These are phyloP conservation scores for Drosophila yakuba DNA, from an alignment of 1,140 invertebrate species.

Conservation along the genomic window DNA sequence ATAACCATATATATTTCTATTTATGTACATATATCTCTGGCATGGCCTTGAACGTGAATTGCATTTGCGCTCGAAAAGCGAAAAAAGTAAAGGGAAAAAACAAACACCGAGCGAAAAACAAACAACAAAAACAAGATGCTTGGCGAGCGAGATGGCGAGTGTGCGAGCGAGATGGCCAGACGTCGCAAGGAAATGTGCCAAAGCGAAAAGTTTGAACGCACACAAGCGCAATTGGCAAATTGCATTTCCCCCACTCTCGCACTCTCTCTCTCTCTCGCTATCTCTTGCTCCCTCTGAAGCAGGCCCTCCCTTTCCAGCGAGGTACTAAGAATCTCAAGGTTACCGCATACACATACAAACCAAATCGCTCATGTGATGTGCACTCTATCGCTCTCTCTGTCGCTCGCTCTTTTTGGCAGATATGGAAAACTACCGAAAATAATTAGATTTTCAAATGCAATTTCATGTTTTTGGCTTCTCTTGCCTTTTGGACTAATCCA, in stretches of 20 bases:
- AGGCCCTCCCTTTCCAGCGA: conserved; percentile 20
- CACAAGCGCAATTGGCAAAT: conserved; percentile 31
- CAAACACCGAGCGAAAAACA: conserved; percentile 15
- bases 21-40: conserved; percentile 12
- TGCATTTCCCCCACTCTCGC: conserved; percentile 36
- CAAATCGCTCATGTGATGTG: not conserved
- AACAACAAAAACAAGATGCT: conserved; percentile 11
- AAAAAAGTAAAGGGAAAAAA: conserved; percentile 25
- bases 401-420: conserved; percentile 31
- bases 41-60: conserved; percentile 84
- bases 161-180: conserved; percentile 20
- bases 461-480: conserved; percentile 14
- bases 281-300: not conserved
- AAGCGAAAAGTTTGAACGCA: conserved; percentile 61
- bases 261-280: not conserved
- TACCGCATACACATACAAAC: conserved; percentile 47
- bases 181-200: conserved; percentile 44
- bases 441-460: conserved; percentile 46
- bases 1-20: not conserved
- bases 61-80: conserved; percentile 75
- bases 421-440: conserved; percentile 52
- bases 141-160: conserved; percentile 26
- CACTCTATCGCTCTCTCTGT: conserved; percentile 9
- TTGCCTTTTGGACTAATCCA: conserved; percentile 31
- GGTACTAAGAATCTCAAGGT: conserved; percentile 73